These are phyloP conservation scores for Brenthis daphne DNA, from an alignment of 2,888 invertebrate species.

Conservation along the genomic window DNA sequence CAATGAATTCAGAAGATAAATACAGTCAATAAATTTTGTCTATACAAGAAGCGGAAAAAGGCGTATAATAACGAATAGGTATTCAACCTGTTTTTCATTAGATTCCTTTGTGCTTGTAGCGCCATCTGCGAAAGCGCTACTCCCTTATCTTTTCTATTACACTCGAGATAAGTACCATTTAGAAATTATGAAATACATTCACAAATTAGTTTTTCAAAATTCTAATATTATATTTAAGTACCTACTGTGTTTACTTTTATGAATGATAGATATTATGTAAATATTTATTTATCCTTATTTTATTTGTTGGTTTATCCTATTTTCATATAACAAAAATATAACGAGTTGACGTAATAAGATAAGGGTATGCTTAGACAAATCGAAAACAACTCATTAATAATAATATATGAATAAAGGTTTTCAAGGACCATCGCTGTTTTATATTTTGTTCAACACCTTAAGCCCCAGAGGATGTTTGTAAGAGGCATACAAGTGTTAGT, in stretches of 20 bases:
- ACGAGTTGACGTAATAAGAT: no score
- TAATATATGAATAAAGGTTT: no score
- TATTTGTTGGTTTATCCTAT: no score
- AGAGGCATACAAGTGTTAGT: no score
- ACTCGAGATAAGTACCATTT: slow-evolving; percentile 16
- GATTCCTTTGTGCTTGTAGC: slow-evolving; percentile 47
- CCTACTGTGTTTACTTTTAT: background rate
- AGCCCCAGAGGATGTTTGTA: no score
- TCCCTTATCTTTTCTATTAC: slow-evolving; percentile 31
- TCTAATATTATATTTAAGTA: background rate
- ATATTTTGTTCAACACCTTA: no score
- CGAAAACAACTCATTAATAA: no score
- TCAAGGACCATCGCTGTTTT: no score
- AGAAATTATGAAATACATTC: slow-evolving; percentile 1
- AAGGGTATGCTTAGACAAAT: no score
- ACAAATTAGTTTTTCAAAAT: background rate
- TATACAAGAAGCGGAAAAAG: slow-evolving; percentile 42
- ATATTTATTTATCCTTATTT: no score
- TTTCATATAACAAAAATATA: no score
- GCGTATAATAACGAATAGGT: slow-evolving; percentile 45
- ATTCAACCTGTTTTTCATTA: slow-evolving; percentile 52
- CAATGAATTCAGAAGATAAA: background rate
- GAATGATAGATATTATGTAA: no score
- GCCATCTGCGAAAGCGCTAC: slow-evolving; percentile 38
- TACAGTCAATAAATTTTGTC: slow-evolving; percentile 43